Conservation (phyloP, 2,113 vertebrate species). For the Dipodomys stephensi region DNA sequence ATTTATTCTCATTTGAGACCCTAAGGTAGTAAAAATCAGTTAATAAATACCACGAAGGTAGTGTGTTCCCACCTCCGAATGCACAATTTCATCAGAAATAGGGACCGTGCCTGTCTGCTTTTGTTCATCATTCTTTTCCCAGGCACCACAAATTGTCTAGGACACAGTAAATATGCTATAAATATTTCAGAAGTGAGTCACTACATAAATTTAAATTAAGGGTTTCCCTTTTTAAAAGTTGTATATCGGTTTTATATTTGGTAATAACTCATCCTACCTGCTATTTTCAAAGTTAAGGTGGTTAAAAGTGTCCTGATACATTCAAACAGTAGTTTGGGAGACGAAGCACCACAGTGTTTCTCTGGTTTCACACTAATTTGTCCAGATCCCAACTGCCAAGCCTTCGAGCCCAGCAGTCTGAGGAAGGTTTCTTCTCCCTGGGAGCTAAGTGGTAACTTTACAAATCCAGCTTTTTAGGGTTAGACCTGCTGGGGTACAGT, state of each 20-base stretch:
- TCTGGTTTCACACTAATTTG: background rate
- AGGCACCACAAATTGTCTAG: background rate
- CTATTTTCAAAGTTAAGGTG: slow-evolving; percentile 1
- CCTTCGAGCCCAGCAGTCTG: background rate
- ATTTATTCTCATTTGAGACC: slow-evolving; percentile 24
- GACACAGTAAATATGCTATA: background rate
- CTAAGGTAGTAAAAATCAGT: background rate
- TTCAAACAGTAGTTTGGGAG: background rate
- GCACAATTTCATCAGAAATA: background rate
- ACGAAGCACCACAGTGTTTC: background rate
- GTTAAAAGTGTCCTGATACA: background rate
- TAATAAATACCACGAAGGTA: background rate
- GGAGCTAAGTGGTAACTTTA: slow-evolving; percentile 60
- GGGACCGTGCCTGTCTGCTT: fast-evolving
- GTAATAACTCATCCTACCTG: background rate
- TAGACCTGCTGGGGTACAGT: slow-evolving; percentile 39
- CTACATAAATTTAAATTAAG: slow-evolving; percentile 42
- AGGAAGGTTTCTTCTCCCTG: slow-evolving; percentile 49
- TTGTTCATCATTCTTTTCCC: background rate
- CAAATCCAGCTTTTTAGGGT: slow-evolving; percentile 55
- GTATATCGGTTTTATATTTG: slow-evolving; percentile 37
- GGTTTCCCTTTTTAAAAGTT: background rate
- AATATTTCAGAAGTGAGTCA: slow-evolving; percentile 4
- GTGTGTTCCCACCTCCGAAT: background rate
- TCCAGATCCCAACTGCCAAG: background rate